Conservation (phyloP, 2,113 vertebrate species). For the Mola mola region DNA sequence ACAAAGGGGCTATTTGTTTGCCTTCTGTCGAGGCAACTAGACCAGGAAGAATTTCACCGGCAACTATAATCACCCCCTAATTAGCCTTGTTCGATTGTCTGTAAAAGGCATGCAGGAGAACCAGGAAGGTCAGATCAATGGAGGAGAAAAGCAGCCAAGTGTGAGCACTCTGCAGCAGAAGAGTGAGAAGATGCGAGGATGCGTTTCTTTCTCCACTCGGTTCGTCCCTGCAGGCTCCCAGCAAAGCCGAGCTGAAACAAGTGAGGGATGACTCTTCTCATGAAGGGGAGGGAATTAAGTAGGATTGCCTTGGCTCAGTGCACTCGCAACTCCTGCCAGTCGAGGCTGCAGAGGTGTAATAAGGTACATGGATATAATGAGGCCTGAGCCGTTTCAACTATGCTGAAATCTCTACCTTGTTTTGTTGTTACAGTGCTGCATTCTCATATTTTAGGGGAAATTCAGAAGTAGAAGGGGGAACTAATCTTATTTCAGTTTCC, state of each 20-base stretch:
- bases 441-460: constrained; percentile 11
- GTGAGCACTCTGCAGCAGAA: constrained; percentile 42
- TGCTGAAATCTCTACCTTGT: constrained; percentile 25
- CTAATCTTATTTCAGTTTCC: constrained; percentile 16
- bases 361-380: constrained; percentile 69
- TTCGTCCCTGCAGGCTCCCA: constrained; percentile 57
- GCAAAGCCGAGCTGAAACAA: constrained; percentile 59
- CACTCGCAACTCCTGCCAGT: constrained; percentile 57
- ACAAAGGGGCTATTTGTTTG: constrained; percentile 40
- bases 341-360: constrained; percentile 68
- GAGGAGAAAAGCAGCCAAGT: constrained; percentile 21
- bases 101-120: constrained; percentile 3
- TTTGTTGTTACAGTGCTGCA: background rate
- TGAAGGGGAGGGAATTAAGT: constrained; percentile 75
- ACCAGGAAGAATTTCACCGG: constrained; percentile 14
- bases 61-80: constrained; percentile 28
- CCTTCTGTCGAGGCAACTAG: constrained; percentile 20
- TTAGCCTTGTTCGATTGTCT: constrained; percentile 54
- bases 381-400: constrained; percentile 57
- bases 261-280: constrained; percentile 69
- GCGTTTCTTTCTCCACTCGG: constrained; percentile 17
- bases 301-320: constrained; percentile 74
- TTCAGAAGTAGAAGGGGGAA: constrained; percentile 6
- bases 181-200: constrained; percentile 22
- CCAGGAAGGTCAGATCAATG: constrained; percentile 39